Percentiles rank a stretch among this genome's conserved stretches.
phyloP scores from a whole-genome alignment of 2,888 invertebrate species.

The Tachystola acroxantha region DNA sequence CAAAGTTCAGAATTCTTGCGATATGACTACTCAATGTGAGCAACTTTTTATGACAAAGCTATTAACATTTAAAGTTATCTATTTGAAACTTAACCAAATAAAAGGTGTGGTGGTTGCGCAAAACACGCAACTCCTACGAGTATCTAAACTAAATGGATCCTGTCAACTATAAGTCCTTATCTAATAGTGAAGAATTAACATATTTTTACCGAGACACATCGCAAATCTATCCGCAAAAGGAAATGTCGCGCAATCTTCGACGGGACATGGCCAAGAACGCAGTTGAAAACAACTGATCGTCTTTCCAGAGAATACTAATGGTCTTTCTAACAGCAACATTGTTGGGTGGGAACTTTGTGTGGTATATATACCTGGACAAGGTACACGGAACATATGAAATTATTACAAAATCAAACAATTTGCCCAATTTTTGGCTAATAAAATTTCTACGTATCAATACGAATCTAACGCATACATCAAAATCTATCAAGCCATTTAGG shows the following conservation, averaged over 20 bases:
- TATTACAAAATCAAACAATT: too few relatives aligned
- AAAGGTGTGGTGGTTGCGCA: constrained; percentile 30
- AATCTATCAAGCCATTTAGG: too few relatives aligned
- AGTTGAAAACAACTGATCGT: constrained; percentile 19
- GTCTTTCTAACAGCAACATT: too few relatives aligned
- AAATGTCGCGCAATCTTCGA: constrained; percentile 20
- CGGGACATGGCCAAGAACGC: constrained; percentile 20
- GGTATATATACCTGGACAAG: too few relatives aligned
- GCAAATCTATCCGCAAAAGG: constrained; percentile 34
- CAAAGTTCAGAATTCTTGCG: background rate
- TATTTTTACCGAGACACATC: constrained; percentile 38
- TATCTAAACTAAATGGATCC: constrained; percentile 30
- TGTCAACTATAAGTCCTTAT: constrained; percentile 27
- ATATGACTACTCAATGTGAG: constrained; percentile 21
- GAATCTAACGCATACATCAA: too few relatives aligned
- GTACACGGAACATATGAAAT: too few relatives aligned
- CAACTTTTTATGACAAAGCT: constrained; percentile 24
- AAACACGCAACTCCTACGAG: too few relatives aligned
- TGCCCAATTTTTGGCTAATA: too few relatives aligned
- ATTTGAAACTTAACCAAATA: constrained; percentile 24
- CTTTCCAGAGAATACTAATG: too few relatives aligned
- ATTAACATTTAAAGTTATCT: constrained; percentile 33
- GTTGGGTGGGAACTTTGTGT: too few relatives aligned
- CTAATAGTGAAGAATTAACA: constrained; percentile 36
- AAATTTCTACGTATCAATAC: too few relatives aligned